phyloP scores from a whole-genome alignment of 2,113 vertebrate genomes.

The Turnix velox region DNA sequence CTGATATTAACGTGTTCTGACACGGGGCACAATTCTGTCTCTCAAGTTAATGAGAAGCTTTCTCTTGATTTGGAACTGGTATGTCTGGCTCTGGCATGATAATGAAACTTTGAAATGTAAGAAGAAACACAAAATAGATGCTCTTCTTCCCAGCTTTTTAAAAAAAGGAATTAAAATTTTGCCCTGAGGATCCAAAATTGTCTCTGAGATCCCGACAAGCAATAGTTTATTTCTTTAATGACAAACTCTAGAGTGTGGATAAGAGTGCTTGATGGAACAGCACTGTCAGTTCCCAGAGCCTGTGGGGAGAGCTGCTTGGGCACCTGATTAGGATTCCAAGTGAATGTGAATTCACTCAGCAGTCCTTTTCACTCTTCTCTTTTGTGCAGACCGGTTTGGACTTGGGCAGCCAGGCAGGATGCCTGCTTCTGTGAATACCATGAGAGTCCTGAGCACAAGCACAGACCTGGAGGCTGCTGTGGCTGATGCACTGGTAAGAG shows the following conservation, averaged over 20 bases:
- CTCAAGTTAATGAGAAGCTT: conserved; percentile 8
- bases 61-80: neutral
- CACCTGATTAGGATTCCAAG: conserved; percentile 50
- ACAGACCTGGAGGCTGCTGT: conserved; percentile 97
- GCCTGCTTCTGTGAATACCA: conserved; percentile 91
- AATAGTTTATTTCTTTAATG: conserved; percentile 14
- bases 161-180: neutral
- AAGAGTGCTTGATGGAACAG: conserved; percentile 12
- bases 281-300: conserved; percentile 25
- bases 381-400: conserved; percentile 88
- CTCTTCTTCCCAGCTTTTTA: neutral
- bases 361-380: conserved; percentile 61
- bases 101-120: neutral
- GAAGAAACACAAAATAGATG: neutral
- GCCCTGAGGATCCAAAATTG: neutral
- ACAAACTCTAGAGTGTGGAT: neutral
- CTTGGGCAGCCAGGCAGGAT: conserved; percentile 91
- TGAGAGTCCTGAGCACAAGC: conserved; percentile 94
- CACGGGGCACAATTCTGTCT: neutral
- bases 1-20: neutral
- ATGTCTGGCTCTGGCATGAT: neutral
- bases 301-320: neutral
- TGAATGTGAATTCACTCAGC: conserved; percentile 55
- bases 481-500: conserved; percentile 93
- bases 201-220: neutral